Evolutionary conservation across 2,113 vertebrate genomes (phyloP).

Genomic region (Phyllopteryx taeniolatus): DNA sequence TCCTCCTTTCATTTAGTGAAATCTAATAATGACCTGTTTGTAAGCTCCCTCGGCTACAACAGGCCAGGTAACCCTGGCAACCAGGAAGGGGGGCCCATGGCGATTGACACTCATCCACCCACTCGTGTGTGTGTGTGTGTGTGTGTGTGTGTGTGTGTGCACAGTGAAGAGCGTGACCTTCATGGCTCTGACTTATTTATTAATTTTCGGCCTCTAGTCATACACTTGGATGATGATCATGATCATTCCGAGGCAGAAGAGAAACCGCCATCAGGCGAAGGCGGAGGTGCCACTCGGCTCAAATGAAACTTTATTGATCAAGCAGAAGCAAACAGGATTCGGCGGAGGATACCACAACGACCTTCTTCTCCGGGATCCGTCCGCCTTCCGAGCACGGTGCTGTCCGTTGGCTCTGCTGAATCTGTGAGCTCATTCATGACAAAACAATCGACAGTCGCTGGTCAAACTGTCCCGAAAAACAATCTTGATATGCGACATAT

Average conservation of each 20-base stretch:
- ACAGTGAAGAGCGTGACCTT: constrained; percentile 55
- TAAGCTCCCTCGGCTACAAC: constrained; percentile 54
- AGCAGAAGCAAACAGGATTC: constrained; percentile 49
- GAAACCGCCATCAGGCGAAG: background rate
- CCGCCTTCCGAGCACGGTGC: background rate
- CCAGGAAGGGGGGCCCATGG: constrained; percentile 40
- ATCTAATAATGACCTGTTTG: constrained; percentile 52
- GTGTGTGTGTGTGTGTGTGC: background rate
- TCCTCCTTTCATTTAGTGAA: constrained; percentile 17
- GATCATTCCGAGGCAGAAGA: background rate
- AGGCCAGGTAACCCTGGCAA: constrained; percentile 79
- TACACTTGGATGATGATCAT: background rate
- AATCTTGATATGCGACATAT: background rate
- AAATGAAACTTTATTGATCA: constrained; percentile 64
- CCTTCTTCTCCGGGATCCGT: background rate
- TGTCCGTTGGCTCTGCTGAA: background rate
- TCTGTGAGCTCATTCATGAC: background rate
- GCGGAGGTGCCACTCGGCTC: constrained; percentile 10
- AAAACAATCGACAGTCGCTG: background rate
- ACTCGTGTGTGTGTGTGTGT: constrained; percentile 25
- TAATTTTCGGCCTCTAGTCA: background rate
- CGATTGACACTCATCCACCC: constrained; percentile 63
- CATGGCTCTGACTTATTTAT: constrained; percentile 31
- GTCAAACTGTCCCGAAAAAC: background rate
- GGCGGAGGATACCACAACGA: constrained; percentile 11